Conservation (phyloP, 2,113 vertebrate genomes). For the Esox niger region DNA sequence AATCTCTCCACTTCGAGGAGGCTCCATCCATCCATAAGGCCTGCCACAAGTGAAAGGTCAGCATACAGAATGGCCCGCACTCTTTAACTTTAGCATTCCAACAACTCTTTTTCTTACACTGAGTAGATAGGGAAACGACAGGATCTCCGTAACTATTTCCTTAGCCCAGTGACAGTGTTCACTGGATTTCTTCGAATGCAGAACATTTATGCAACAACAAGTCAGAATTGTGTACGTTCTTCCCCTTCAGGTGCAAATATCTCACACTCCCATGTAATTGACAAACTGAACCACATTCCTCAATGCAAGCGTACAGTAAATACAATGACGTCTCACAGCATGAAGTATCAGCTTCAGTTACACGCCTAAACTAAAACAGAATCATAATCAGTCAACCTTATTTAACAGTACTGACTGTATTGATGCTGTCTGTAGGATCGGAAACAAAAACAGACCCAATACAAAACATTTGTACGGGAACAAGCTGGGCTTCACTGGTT, state of each 20-base stretch:
- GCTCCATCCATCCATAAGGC: background rate
- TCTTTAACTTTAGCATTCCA: slow-evolving; percentile 13
- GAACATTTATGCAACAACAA: too few relatives aligned
- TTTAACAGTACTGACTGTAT: background rate
- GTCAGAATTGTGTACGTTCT: too few relatives aligned
- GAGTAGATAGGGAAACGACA: slow-evolving; percentile 4
- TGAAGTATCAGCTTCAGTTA: too few relatives aligned
- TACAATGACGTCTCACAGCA: too few relatives aligned
- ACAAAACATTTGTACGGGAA: slow-evolving; percentile 12
- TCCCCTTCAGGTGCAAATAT: too few relatives aligned
- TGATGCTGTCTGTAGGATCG: background rate
- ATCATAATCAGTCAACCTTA: too few relatives aligned
- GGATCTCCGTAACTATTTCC: background rate
- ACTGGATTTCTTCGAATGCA: too few relatives aligned
- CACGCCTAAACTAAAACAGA: too few relatives aligned
- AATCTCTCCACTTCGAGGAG: slow-evolving; percentile 7
- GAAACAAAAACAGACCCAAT: background rate
- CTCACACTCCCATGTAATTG: too few relatives aligned
- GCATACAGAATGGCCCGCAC: slow-evolving; percentile 7
- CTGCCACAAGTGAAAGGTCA: background rate
- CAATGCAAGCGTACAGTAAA: too few relatives aligned
- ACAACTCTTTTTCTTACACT: background rate
- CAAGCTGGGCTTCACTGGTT: background rate
- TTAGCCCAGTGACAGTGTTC: background rate
- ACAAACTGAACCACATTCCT: too few relatives aligned